Conservation (phyloP, 2,888 invertebrate species). For the Caenorhabditis angaria region DNA sequence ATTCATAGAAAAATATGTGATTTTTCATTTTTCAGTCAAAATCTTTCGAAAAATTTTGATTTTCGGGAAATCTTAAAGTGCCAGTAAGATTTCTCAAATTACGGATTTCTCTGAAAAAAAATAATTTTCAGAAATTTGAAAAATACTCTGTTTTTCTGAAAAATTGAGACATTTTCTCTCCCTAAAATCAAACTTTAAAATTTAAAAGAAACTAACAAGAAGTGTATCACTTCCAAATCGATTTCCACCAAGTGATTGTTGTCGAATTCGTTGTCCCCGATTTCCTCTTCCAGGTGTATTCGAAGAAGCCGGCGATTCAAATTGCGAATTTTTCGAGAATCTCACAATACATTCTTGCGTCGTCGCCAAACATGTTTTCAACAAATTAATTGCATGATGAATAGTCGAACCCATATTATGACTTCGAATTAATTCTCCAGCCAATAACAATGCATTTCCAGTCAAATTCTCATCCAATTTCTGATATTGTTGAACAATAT, state of each 20-base stretch:
- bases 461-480: conserved; percentile 63
- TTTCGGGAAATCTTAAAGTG: no score
- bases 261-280: conserved; percentile 51
- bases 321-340: conserved; percentile 29
- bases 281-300: conserved; percentile 13
- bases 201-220: conserved; percentile 36
- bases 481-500: conserved; percentile 53
- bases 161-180: conserved; percentile 7
- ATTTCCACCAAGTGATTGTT: conserved; percentile 53
- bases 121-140: no score
- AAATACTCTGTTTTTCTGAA: neutral
- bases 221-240: conserved; percentile 52
- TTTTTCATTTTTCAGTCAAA: no score
- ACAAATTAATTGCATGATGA: conserved; percentile 53
- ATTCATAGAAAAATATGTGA: neutral
- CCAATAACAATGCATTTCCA: conserved; percentile 62
- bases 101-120: no score
- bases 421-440: conserved; percentile 63
- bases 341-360: conserved; percentile 46
- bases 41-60: no score
- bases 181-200: neutral
- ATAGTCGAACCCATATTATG: conserved; percentile 64
- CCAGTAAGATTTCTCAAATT: no score
- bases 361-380: conserved; percentile 55
- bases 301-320: conserved; percentile 15